phyloP scores from a whole-genome alignment of 2,888 invertebrate species.

The Phlogophora meticulosa region DNA sequence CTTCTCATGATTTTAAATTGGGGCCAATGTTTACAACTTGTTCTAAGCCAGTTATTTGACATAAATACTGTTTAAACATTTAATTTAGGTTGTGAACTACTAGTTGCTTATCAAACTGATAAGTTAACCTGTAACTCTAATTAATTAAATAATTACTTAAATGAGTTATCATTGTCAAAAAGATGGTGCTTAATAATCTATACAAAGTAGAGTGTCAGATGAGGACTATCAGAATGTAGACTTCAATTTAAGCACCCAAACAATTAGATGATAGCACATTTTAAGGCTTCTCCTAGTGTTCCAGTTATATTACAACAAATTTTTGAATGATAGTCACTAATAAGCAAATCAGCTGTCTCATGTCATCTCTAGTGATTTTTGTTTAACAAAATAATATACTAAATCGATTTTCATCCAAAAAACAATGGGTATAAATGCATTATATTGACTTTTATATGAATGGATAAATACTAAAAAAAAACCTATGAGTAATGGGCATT shows the following conservation, averaged over 20 bases:
- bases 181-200: too few relatives aligned
- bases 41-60: not conserved
- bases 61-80: not conserved
- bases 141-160: not conserved
- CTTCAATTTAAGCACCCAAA: not conserved
- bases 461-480: conserved; percentile 3
- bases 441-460: not conserved
- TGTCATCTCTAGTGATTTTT: not conserved
- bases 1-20: too few relatives aligned
- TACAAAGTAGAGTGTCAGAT: too few relatives aligned
- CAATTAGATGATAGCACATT: not conserved
- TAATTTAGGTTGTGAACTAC: too few relatives aligned
- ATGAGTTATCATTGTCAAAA: not conserved
- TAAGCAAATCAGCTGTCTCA: not conserved
- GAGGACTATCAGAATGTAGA: too few relatives aligned
- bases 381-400: not conserved
- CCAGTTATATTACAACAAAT: not conserved
- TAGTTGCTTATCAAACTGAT: not conserved
- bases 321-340: not conserved
- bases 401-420: not conserved
- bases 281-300: not conserved
- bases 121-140: not conserved
- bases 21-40: too few relatives aligned
- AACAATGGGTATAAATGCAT: not conserved
- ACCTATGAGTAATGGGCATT: conserved; percentile 4